Evolutionary conservation across 2,888 invertebrate genomes (phyloP), one percentile per base, ranked within the genome.

Genomic region (Dryomyza anilis): DNA sequence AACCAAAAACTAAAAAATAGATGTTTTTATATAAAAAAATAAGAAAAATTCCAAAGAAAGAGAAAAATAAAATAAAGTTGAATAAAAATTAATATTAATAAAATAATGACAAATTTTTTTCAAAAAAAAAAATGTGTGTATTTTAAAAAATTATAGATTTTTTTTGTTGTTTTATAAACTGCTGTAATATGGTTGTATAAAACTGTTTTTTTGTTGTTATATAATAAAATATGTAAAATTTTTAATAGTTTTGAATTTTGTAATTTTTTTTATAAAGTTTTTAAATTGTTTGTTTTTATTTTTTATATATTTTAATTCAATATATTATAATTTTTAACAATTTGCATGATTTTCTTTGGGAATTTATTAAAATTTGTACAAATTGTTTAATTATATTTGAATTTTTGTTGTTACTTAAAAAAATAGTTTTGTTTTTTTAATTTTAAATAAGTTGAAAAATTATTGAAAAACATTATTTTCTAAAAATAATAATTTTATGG

Each of bases 241-340:
- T 45, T 19, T 45, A 7, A 21, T 23, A 48, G 3, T 48, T 48
- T 23, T 12, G 48, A 12, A 8, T 45, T 57, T 63, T 57, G 46
- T 64, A 43, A 53, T 65, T 55, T 61, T 58, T 64, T 63, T 59
- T 23, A 48, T 65, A 67, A 12, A 27, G 12, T 50, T 50, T 25
- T 50, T n/a, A 27, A 25, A 27, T 25, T 25, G 25, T 25, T 62
- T 68, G 63, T 63, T 66, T 55, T 66, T 60, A 58, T 58, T 67
- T 65, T 66, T 59, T 65, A 62, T 62, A 63, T 67, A 30, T 5
- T 29, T 53, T 19, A 19, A 46, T 46, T 53, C 30, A 7, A 46
- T n/a, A n/a, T n/a, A n/a, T n/a, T n/a, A n/a, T n/a, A n/a, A n/a
- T n/a, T n/a, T n/a, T n/a, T n/a, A n/a, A n/a, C n/a, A n/a, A n/a